Evolutionary conservation across 2,888 invertebrate species (phyloP).

Genomic region (Taphrorychus bicolor): DNA sequence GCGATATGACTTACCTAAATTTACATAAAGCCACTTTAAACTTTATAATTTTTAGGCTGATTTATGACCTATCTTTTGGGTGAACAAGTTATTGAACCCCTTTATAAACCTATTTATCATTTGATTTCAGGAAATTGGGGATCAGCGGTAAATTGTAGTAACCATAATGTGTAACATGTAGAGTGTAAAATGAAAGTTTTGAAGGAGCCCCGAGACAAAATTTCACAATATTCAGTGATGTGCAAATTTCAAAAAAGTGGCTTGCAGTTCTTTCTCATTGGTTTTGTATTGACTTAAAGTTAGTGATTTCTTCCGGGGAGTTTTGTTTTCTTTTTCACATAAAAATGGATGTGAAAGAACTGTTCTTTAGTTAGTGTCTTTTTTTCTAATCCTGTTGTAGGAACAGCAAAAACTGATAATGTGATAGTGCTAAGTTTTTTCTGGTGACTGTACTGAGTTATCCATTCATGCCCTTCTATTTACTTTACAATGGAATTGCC

Average conservation of each 20-base stretch:
- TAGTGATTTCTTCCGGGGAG: constrained; percentile 39
- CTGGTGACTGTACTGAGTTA: constrained; percentile 11
- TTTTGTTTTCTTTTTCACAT: constrained; percentile 17
- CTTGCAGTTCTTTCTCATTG: constrained; percentile 55
- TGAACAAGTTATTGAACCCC: constrained; percentile 11
- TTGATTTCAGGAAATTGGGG: constrained; percentile 56
- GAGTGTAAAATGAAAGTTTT: constrained; percentile 14
- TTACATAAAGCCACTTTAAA: constrained; percentile 23
- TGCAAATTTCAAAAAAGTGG: constrained; percentile 46
- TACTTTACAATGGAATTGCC: background rate
- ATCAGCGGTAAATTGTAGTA: constrained; percentile 49
- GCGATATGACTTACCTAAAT: constrained; percentile 30
- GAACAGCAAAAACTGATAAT: background rate
- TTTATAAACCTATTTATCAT: constrained; percentile 30
- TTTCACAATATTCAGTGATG: constrained; percentile 44
- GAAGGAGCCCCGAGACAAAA: background rate
- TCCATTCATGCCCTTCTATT: background rate
- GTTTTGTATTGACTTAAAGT: constrained; percentile 31
- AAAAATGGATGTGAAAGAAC: constrained; percentile 53
- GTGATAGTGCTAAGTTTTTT: constrained; percentile 32
- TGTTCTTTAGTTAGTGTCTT: constrained; percentile 46
- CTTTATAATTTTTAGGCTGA: background rate
- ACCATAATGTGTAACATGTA: constrained; percentile 24
- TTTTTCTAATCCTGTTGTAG: background rate
- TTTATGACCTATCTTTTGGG: constrained; percentile 21